A percentile compares a stretch with the other conserved stretches of the same genome.
phyloP scores from a whole-genome alignment of 2,113 vertebrate species.

The Sylvilagus bachmani region DNA sequence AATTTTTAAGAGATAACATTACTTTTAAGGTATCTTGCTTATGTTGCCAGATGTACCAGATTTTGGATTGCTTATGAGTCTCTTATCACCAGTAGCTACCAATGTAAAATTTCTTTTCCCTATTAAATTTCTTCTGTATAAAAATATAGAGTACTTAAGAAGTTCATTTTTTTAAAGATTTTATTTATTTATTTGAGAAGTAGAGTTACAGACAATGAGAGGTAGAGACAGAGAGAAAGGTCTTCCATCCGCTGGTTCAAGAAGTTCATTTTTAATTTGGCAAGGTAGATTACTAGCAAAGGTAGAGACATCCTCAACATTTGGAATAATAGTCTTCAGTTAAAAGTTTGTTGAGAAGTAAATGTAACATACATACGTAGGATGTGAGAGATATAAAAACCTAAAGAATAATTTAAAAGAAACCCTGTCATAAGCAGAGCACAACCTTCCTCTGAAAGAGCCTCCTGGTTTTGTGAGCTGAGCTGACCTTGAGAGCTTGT shows the following conservation, averaged over 20 bases:
- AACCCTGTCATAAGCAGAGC: background rate
- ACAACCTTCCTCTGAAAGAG: background rate
- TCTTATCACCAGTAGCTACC: background rate
- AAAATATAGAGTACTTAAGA: background rate
- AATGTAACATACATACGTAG: background rate
- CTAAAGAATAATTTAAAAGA: conserved; percentile 5
- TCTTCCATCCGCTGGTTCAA: too few species aligned
- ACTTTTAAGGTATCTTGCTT: background rate
- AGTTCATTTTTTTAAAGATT: too few species aligned
- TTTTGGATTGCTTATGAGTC: background rate
- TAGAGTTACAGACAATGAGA: too few species aligned
- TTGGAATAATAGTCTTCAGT: background rate
- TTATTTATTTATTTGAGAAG: too few species aligned
- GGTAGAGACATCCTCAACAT: background rate
- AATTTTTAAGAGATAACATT: background rate
- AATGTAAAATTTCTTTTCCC: background rate
- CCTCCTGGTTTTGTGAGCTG: too few species aligned
- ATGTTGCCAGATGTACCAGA: background rate
- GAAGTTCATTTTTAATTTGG: conserved; percentile 9
- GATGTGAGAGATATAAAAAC: background rate
- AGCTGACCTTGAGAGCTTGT: too few species aligned
- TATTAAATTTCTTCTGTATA: background rate
- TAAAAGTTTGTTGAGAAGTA: background rate
- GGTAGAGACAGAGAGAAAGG: too few species aligned
- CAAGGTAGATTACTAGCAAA: background rate